Conservation (phyloP, 2,113 vertebrate genomes). For the Eolophus roseicapilla region DNA sequence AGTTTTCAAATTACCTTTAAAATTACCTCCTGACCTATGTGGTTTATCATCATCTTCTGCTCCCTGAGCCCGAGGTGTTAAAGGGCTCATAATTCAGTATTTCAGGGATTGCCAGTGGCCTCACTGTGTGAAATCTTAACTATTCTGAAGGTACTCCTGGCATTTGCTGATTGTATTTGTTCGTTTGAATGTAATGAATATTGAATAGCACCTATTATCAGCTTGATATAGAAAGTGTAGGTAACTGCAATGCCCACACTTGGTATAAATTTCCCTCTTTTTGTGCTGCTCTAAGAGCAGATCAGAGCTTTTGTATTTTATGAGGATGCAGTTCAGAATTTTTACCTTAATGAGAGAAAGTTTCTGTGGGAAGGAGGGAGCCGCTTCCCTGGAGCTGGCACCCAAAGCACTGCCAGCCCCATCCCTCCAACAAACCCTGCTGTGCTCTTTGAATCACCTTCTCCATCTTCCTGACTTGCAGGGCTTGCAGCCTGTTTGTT, state of each 20-base stretch:
- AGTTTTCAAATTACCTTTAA: conserved; percentile 14
- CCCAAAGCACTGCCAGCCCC: neutral
- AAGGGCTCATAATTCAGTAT: conserved; percentile 4
- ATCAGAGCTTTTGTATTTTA: neutral
- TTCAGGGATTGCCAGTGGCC: neutral
- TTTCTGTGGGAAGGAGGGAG: neutral
- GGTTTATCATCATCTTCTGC: neutral
- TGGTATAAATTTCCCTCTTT: neutral
- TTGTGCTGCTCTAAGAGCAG: neutral
- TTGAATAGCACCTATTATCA: conserved; percentile 29
- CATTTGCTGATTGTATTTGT: conserved; percentile 30
- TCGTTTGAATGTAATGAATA: conserved; percentile 33
- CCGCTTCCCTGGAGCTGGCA: neutral
- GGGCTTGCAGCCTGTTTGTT: neutral
- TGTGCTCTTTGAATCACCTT: neutral
- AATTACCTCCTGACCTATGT: neutral
- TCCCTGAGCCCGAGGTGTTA: neutral
- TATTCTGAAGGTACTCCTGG: conserved; percentile 14
- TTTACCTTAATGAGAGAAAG: neutral
- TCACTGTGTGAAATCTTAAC: neutral
- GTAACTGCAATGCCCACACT: conserved; percentile 26
- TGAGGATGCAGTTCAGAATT: neutral
- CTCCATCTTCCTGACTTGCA: neutral
- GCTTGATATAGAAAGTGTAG: conserved; percentile 39
- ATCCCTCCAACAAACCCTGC: neutral